Conservation (phyloP, 2,113 vertebrate species). For the Phrynocephalus versicolor region DNA sequence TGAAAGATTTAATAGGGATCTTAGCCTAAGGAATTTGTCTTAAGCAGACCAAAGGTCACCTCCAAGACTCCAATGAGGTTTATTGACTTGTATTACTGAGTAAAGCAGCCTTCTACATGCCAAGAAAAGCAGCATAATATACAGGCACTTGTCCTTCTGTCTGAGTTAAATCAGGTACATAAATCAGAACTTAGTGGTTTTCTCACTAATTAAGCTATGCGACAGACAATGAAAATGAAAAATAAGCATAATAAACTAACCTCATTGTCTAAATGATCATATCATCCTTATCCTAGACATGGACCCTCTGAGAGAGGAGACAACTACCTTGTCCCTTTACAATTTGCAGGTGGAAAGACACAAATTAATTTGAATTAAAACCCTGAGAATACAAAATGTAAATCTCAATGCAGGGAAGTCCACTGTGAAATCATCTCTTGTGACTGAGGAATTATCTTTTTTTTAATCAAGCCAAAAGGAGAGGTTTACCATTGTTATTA, state of each 20-base stretch:
- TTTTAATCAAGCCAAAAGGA: too few species aligned
- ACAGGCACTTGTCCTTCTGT: neutral
- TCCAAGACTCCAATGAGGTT: neutral
- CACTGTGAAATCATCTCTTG: too few species aligned
- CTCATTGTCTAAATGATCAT: neutral
- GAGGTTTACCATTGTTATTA: too few species aligned
- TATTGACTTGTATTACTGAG: neutral
- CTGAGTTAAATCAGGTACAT: neutral
- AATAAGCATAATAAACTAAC: neutral
- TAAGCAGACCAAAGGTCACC: neutral
- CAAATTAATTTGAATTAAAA: too few species aligned
- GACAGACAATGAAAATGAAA: neutral
- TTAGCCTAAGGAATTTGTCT: neutral
- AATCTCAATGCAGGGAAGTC: too few species aligned
- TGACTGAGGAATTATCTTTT: too few species aligned
- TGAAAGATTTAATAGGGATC: constrained; percentile 1
- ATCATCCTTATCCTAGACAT: neutral
- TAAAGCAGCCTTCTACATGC: neutral
- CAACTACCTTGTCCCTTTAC: too few species aligned
- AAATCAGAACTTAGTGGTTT: neutral
- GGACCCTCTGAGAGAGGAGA: too few species aligned
- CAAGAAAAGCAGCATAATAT: neutral
- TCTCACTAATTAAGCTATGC: neutral
- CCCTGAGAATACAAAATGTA: too few species aligned
- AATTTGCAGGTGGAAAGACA: too few species aligned